Percentiles rank a stretch among this genome's conserved stretches.
Conservation (phyloP, 2,888 invertebrate genomes). For the Stenotaenia linearis region DNA sequence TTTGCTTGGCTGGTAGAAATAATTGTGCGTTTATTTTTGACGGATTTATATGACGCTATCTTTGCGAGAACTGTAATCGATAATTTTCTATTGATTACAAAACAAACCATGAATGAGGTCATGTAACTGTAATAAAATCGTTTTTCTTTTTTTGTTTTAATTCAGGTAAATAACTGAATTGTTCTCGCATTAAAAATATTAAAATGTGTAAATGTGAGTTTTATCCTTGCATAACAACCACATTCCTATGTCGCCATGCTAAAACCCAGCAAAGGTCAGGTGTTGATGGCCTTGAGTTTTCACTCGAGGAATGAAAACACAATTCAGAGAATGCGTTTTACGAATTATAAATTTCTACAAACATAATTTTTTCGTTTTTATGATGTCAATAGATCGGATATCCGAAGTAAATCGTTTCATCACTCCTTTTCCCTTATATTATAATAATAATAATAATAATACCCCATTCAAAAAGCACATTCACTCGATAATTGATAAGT, state of each 20-base stretch:
- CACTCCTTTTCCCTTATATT: no score
- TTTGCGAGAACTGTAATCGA: background rate
- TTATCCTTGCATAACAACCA: background rate
- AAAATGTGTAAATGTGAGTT: background rate
- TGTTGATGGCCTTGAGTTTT: conserved; percentile 10
- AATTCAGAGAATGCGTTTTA: background rate
- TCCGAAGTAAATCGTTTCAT: no score
- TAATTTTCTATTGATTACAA: background rate
- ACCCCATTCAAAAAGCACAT: background rate
- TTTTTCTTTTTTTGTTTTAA: no score
- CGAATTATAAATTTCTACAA: no score
- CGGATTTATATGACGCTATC: background rate
- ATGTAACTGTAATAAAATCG: background rate
- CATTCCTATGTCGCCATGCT: background rate
- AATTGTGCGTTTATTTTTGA: background rate
- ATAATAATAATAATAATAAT: no score
- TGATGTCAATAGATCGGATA: no score
- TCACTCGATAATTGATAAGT: background rate
- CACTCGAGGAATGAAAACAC: background rate
- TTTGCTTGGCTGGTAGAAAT: background rate
- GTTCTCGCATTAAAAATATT: background rate
- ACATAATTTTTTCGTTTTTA: no score
- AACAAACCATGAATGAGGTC: background rate
- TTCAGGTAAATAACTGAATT: no score
- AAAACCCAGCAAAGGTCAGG: background rate